Evolutionary conservation across 2,797 vertebrate genomes (phyloP), one percentile per base, ranked within the genome.

Genomic region (Sebastes miniatus): DNA sequence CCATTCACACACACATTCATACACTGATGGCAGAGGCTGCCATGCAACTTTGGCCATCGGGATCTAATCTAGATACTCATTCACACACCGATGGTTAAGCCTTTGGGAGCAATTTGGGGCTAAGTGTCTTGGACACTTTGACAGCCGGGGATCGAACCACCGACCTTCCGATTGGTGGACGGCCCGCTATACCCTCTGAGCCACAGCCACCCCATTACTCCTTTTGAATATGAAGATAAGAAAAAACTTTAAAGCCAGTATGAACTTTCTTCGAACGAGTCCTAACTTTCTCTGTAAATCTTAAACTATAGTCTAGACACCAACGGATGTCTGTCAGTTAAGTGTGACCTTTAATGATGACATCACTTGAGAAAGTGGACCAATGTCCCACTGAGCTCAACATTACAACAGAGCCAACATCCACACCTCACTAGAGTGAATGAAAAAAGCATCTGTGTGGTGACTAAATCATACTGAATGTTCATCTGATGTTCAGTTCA

Each of bases 361-460:
- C 20, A 59, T 79, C 75, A 83, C 29, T 29, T 31, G 70, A 80
- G 65, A 75, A 68, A 86, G 25, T 69, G 7, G 58, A 54, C 50
- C 63, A 47, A 18, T 50, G 66, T 68, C 73, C 59, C 2, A 43
- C 66, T 36, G 12, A 56, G 50, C n/a, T 59, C 43, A 71, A 47
- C 50, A 24, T 14, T 24, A 22, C 64, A 47, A 77, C 2, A 31
- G 14, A 65, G 22, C 47, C 50, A 67, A 78, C 36, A 69, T 64
- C 7, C 50, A 78, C 39, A 63, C 18, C 29, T 16, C 31, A 78
- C 22, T 31, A 22, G 50, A 36, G 27, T 27, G 6, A 83, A 54
- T 24, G 32, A 68, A 5, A 58, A 57, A 77, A 20, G 6, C 50
- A 61, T 77, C 29, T 67, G 57, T 39, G 70, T 43, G 43, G 50